These are phyloP conservation scores for Pterostichus madidus DNA, from an alignment of 2,888 invertebrate species.

Conservation along the genomic window DNA sequence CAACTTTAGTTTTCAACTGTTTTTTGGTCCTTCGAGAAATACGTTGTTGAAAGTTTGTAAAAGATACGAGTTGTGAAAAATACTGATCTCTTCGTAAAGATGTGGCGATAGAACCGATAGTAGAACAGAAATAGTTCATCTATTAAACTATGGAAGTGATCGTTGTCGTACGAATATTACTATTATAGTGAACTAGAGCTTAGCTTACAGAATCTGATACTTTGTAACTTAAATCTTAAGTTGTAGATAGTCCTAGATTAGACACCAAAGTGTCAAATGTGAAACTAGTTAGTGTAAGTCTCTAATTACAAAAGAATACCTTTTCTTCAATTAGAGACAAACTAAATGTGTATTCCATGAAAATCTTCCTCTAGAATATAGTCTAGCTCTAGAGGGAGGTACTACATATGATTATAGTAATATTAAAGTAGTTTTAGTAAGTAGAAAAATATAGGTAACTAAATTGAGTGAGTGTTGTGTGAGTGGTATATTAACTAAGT, in stretches of 20 bases:
- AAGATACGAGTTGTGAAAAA: no score
- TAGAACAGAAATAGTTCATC: neutral
- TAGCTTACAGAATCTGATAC: constrained; percentile 5
- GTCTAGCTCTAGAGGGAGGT: constrained; percentile 37
- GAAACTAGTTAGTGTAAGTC: constrained; percentile 19
- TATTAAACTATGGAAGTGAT: constrained; percentile 7
- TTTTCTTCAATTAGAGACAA: neutral
- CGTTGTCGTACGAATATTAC: constrained; percentile 35
- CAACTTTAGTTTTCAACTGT: no score
- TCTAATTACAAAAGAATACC: neutral
- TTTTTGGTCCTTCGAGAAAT: no score
- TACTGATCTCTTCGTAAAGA: neutral
- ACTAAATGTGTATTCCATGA: constrained; percentile 1
- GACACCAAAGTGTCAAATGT: neutral
- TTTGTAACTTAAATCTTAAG: neutral
- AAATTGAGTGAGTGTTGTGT: constrained; percentile 58
- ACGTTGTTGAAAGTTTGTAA: no score
- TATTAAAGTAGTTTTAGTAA: constrained; percentile 26
- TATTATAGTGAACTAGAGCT: constrained; percentile 10
- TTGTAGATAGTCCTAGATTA: constrained; percentile 30
- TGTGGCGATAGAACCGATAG: neutral
- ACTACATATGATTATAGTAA: constrained; percentile 6
- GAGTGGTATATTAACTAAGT: constrained; percentile 41
- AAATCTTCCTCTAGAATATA: constrained; percentile 16
- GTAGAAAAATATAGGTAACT: constrained; percentile 10